A percentile compares a stretch with the other conserved stretches of the same genome.
phyloP scores from a whole-genome alignment of 2,888 invertebrate genomes.

The Sympetrum striolatum region DNA sequence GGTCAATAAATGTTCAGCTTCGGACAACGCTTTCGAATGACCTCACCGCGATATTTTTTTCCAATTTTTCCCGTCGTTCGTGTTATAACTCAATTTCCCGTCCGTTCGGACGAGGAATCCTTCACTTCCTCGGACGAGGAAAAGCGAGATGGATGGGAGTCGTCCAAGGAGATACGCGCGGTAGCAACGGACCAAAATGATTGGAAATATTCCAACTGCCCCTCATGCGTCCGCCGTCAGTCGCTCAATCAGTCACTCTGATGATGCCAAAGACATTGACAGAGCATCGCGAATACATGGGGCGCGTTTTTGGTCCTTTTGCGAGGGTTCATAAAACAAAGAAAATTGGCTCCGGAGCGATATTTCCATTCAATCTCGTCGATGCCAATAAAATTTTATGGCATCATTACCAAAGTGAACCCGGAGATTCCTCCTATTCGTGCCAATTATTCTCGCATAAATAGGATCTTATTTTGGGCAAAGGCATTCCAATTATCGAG shows the following conservation, averaged over 20 bases:
- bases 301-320: not conserved
- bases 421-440: too few relatives aligned
- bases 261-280: not conserved
- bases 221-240: not conserved
- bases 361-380: not conserved
- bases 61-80: not conserved
- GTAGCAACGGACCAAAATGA: not conserved
- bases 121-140: not conserved
- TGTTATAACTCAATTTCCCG: not conserved
- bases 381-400: not conserved
- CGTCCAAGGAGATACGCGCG: not conserved
- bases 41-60: too few relatives aligned
- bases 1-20: too few relatives aligned
- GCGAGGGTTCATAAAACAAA: not conserved
- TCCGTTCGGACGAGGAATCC: not conserved
- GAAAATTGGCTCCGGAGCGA: not conserved
- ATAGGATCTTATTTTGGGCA: too few relatives aligned
- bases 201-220: not conserved
- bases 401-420: too few relatives aligned
- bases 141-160: not conserved
- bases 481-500: too few relatives aligned
- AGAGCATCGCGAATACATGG: not conserved
- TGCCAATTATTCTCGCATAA: too few relatives aligned
- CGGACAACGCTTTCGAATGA: too few relatives aligned
- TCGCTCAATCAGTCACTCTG: not conserved